Base-by-base conservation (phyloP, 2,888 invertebrate species). In the Anthrax anthrax region DNA sequence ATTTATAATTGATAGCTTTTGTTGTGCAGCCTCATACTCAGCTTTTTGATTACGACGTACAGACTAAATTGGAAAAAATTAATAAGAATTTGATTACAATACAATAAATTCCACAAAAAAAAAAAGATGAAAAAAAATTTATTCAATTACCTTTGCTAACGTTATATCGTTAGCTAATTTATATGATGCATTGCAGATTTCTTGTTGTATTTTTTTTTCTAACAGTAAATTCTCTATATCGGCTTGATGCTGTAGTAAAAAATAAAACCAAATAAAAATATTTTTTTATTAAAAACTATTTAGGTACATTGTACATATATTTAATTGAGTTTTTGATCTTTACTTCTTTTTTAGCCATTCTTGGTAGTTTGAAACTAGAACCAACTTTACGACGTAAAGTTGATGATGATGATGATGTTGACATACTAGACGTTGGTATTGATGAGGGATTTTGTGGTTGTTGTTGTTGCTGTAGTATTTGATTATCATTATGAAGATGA, bases 351-450 rank as follows among this genome's bases (percentile, higher is more conserved):
- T 43, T 40, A 34, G 42, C 47, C 4, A 47, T 19, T 48, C 44
- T 51, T n/a, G 49, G 46, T 14, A 57, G 43, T 36, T 56, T 57
- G 38, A 55, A 50, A 18, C 54, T 53, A 9, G 54, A 52, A 16
- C 52, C 55, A 16, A 55, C 47, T 48, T 67, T 65, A 9, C 64
- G 60, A 10, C 67, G 52, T 19, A 64, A 48, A 42, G 42, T 38
- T 36, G 13, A 37, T 19, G 44, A 37, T 29, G 44, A n/a, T n/a
- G n/a, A n/a, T n/a, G n/a, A n/a, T n/a, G n/a, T n/a, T n/a, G n/a
- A n/a, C n/a, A n/a, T 39, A 17, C n/a, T 32, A n/a, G n/a, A n/a
- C 6, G 34, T 37, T 29, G 27, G 37, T 10, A 3, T 14, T 16
- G 40, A 37, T n/a, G 16, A 9, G 8, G n/a, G n/a, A n/a, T n/a